Conservation (phyloP, 2,888 invertebrate species). For the Drosophila aldrichi region DNA sequence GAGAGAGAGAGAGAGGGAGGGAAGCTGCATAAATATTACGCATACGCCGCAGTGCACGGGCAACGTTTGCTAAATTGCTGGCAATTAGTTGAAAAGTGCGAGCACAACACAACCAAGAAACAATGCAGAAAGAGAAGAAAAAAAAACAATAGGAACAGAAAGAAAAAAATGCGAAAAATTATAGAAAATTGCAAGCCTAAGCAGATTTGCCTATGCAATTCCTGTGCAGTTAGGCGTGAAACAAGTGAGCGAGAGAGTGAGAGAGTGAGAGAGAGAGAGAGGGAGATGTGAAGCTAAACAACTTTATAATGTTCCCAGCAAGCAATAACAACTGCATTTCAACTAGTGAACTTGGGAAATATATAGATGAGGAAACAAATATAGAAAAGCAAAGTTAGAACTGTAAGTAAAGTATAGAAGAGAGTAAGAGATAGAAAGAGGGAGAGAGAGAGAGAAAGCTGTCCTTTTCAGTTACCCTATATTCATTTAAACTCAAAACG, state of each 20-base stretch:
- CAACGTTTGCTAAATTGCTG: slow-evolving; percentile 74
- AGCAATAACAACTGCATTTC: background rate
- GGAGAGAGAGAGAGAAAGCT: no score
- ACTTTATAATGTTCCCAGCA: slow-evolving; percentile 15
- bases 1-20: background rate
- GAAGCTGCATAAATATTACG: slow-evolving; percentile 64
- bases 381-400: background rate
- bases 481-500: no score
- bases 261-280: background rate
- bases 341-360: background rate
- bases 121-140: background rate
- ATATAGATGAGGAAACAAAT: background rate
- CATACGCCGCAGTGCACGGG: slow-evolving; percentile 72
- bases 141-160: background rate
- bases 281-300: background rate
- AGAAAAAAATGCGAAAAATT: slow-evolving; percentile 14
- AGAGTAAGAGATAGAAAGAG: no score
- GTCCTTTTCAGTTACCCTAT: no score
- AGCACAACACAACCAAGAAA: slow-evolving; percentile 41
- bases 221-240: slow-evolving; percentile 23
- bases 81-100: slow-evolving; percentile 76
- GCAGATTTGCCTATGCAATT: slow-evolving; percentile 61
- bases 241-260: background rate
- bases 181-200: slow-evolving; percentile 64
- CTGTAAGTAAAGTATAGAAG: no score